These are phyloP conservation scores for Chauna torquata DNA, from an alignment of 2,113 vertebrate species.

Conservation along the genomic window DNA sequence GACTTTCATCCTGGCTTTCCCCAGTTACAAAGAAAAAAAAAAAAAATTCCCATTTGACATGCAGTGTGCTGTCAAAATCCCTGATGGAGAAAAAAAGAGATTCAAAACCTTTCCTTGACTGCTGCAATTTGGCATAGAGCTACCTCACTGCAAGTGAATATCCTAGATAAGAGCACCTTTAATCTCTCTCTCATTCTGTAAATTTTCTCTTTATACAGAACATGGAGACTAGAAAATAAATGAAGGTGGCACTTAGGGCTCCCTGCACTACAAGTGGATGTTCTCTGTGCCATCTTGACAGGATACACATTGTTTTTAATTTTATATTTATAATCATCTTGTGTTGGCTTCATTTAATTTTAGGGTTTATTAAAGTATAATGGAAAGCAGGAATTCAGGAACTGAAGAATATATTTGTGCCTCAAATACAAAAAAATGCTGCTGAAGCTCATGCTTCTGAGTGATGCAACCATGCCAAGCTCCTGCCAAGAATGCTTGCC, in stretches of 20 bases:
- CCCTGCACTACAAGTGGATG: not conserved
- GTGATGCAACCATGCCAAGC: not conserved
- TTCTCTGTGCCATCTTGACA: not conserved
- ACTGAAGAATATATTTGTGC: not conserved
- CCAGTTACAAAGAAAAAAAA: accelerated
- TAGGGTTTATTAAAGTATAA: not conserved
- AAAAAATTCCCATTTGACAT: not conserved
- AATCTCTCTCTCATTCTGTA: accelerated
- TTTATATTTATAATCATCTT: not conserved
- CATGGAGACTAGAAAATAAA: not conserved
- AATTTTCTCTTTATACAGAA: not conserved
- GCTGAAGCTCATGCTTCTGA: not conserved
- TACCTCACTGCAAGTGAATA: not conserved
- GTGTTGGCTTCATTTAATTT: not conserved
- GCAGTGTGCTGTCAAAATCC: not conserved
- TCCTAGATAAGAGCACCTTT: not conserved
- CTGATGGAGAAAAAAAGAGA: not conserved
- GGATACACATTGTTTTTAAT: not conserved
- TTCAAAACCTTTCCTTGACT: not conserved
- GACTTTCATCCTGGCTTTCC: not conserved
- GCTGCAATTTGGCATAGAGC: not conserved
- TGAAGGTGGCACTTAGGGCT: no score
- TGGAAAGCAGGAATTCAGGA: not conserved
- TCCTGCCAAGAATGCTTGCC: slow-evolving; percentile 40
- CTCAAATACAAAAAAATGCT: slow-evolving; percentile 21